These are phyloP conservation scores for Hipposideros larvatus DNA, from an alignment of 2,797 vertebrate genomes.

Conservation along the genomic window DNA sequence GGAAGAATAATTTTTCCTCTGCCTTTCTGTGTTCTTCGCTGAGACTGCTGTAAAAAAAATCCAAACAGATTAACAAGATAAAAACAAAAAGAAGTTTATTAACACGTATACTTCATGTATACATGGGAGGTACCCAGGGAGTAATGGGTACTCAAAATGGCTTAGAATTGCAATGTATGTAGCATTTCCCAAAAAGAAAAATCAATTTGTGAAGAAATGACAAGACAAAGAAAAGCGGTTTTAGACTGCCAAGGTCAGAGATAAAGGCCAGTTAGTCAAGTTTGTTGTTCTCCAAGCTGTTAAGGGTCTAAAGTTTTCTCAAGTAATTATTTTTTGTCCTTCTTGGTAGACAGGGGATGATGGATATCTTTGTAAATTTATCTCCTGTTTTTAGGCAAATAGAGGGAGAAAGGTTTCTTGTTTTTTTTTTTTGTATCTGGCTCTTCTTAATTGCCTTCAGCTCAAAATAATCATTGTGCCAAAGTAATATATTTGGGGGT, in stretches of 20 bases:
- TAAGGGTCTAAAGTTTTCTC: background rate
- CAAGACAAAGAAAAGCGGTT: background rate
- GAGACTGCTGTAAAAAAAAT: background rate
- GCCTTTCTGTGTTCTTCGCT: background rate
- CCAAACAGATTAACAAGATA: conserved; percentile 14
- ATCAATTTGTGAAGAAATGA: background rate
- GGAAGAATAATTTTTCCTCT: background rate
- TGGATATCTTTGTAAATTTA: background rate
- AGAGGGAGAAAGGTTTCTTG: background rate
- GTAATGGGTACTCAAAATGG: background rate
- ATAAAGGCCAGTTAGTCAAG: background rate
- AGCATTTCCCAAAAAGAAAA: background rate
- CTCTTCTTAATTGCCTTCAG: conserved; percentile 9
- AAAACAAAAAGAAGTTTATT: background rate
- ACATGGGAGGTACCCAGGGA: background rate
- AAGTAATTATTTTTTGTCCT: background rate
- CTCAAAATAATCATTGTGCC: background rate
- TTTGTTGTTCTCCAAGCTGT: background rate
- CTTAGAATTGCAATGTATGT: background rate
- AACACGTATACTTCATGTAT: background rate
- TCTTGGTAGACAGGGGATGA: background rate
- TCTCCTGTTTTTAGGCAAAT: background rate
- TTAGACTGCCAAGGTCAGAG: background rate
- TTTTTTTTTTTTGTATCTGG: background rate
- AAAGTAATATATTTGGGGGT: background rate